Base-by-base conservation (phyloP, 2,113 vertebrate species). In the Pseudopipra pipra region DNA sequence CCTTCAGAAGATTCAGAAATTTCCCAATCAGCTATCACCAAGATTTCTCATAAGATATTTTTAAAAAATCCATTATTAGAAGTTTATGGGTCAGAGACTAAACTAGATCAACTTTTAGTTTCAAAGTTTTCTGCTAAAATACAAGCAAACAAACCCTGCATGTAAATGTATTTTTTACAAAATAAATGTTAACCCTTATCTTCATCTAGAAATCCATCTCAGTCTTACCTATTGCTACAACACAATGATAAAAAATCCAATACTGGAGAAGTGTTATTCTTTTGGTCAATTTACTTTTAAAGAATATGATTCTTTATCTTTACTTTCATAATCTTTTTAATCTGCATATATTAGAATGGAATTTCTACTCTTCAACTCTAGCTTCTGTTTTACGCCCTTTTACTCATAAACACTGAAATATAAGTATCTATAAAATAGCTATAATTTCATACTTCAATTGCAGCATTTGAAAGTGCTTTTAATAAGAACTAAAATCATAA, bases 101-200 rank as follows among this genome's bases (percentile, higher is more conserved):
- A 85, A 58, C 1, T 3, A 59, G 35, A 47, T 0, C 7, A 81
- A 12, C 4, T 76, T 80, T 77, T 27, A 73, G 1, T 15, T 11
- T 68, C 23, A 54, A 66, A 37, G 6, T 27, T 63, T 75, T 63
- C 33, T 59, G 13, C 15, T 66, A 73, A 77, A 80, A 77, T 63
- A 24, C 4, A 71, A 62, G 28, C 3, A 74, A 35, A 30, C 2
- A 68, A 70, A 31, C 4, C 0, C 3, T 7, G 18, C 1, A n/a
- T 22, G 14, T 9, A 54, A 94, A 41, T 23, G 1, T 9, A 7
- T 51, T 56, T 80, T 75, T 52, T 0, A 1, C 4, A 54, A 73
- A 84, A 52, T 28, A 27, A 15, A 19, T 39, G 0, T 21, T 49
- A 68, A 49, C 1, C 1, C 4, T 61, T 88, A 55, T 46, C 23